phyloP scores from a whole-genome alignment of 1,140 invertebrate genomes.

The Trinorchestia longiramus region DNA sequence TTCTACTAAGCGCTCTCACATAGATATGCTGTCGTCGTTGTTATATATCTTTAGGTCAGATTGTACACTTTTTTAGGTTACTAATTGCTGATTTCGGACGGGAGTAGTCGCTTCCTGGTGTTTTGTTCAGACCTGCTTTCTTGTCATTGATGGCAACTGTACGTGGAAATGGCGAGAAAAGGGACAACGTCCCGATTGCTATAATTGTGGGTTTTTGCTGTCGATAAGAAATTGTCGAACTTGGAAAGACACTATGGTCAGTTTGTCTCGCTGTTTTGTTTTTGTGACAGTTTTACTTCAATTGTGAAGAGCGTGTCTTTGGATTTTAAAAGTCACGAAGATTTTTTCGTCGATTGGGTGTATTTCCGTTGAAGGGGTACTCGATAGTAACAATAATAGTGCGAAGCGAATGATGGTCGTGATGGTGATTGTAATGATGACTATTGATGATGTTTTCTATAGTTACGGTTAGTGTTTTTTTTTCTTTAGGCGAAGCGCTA shows the following conservation, averaged over 20 bases:
- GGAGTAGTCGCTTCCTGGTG: background rate
- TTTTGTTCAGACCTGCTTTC: background rate
- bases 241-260: background rate
- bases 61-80: constrained; percentile 51
- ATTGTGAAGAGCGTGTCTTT: background rate
- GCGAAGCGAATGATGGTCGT: constrained; percentile 42
- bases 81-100: background rate
- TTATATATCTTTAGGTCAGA: constrained; percentile 42
- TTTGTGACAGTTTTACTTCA: background rate
- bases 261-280: background rate
- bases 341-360: background rate
- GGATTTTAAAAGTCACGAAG: background rate
- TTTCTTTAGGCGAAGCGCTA: constrained; percentile 34
- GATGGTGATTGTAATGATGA: constrained; percentile 54
- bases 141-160: background rate
- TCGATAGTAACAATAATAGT: constrained; percentile 41
- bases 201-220: background rate
- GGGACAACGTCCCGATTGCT: background rate
- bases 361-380: background rate
- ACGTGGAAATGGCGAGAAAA: background rate
- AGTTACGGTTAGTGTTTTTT: constrained; percentile 50
- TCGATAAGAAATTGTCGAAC: background rate
- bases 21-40: constrained; percentile 52
- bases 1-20: constrained; percentile 51
- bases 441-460: constrained; percentile 50